Evolutionary conservation across 2,888 invertebrate genomes (phyloP).

Genomic region (Elmis aenea): DNA sequence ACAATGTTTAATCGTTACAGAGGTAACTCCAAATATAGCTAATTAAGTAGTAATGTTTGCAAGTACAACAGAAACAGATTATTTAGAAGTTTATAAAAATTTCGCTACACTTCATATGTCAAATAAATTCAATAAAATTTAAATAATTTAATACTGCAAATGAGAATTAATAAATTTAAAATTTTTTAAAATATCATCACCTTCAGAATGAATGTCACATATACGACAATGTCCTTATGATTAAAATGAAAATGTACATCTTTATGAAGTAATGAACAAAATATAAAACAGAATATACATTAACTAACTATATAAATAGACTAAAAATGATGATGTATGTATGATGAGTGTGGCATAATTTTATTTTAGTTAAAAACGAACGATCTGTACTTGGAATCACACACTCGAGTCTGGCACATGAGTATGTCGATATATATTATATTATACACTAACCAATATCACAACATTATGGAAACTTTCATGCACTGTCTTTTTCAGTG

Average conservation of each 20-base stretch:
- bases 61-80: conserved; percentile 16
- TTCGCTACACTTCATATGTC: too few species aligned
- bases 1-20: conserved; percentile 26
- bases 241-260: too few species aligned
- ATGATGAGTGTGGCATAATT: conserved; percentile 30
- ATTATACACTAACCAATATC: conserved; percentile 47
- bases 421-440: conserved; percentile 38
- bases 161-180: too few species aligned
- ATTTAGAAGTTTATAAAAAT: too few species aligned
- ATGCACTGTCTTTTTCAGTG: conserved; percentile 25
- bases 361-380: conserved; percentile 24
- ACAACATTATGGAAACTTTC: conserved; percentile 47
- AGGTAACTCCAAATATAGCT: conserved; percentile 38
- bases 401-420: conserved; percentile 46
- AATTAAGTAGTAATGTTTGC: conserved; percentile 36
- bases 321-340: conserved; percentile 35
- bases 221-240: too few species aligned
- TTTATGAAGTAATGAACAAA: conserved; percentile 6
- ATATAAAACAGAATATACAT: conserved; percentile 32
- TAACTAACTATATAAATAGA: conserved; percentile 35
- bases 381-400: conserved; percentile 30
- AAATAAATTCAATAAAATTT: too few species aligned
- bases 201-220: too few species aligned
- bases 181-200: too few species aligned
- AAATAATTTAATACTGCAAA: too few species aligned